These are phyloP conservation scores for Heterochromis multidens DNA, from an alignment of 2,113 vertebrate species.

Conservation along the genomic window DNA sequence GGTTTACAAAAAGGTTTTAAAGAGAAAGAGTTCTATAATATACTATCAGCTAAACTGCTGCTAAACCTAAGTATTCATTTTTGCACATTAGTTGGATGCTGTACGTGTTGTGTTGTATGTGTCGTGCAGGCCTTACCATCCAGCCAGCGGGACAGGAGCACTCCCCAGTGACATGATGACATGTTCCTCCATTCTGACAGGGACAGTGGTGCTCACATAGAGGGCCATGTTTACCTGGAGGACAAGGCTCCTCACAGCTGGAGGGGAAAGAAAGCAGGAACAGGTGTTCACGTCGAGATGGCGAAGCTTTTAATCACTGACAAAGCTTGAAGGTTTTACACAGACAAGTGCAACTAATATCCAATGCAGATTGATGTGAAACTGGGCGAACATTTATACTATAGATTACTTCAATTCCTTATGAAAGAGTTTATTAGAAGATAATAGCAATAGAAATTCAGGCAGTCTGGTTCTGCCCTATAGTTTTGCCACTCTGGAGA, in stretches of 20 bases:
- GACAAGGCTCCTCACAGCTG: conserved; percentile 89
- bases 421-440: not conserved
- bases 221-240: conserved; percentile 85
- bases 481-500: not conserved
- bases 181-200: conserved; percentile 89
- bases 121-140: conserved; percentile 75
- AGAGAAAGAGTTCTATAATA: not conserved
- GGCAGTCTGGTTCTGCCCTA: too few species aligned
- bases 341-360: not conserved
- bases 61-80: not conserved
- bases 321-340: not conserved
- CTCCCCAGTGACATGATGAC: conserved; percentile 88
- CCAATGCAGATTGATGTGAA: not conserved
- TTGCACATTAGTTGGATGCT: not conserved
- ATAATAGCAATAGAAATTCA: not conserved
- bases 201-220: conserved; percentile 89
- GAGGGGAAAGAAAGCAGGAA: not conserved
- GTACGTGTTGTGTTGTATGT: not conserved
- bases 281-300: not conserved
- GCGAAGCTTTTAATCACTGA: not conserved
- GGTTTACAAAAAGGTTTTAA: not conserved
- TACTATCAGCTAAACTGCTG: not conserved
- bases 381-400: not conserved
- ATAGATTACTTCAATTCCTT: not conserved
- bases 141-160: conserved; percentile 89